phyloP scores from a whole-genome alignment of 2,797 vertebrate species.

The Sebastes nivosus region DNA sequence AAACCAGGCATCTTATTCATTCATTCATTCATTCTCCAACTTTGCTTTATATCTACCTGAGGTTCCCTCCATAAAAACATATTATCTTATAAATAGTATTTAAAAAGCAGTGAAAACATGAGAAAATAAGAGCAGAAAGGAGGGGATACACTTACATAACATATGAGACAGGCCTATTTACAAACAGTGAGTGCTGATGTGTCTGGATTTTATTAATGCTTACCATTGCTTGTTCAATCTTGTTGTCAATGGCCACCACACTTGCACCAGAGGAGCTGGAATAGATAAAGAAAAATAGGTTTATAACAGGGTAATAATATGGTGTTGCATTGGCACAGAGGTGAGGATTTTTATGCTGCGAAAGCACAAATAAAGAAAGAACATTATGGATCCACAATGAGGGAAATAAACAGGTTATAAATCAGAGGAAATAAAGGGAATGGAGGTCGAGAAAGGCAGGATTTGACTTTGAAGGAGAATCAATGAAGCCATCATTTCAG shows the following conservation, averaged over 20 bases:
- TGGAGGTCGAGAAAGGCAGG: constrained; percentile 1
- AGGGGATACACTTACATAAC: constrained; percentile 58
- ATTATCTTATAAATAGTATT: neutral
- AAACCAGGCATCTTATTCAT: neutral
- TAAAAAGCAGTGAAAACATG: neutral
- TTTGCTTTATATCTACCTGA: no score
- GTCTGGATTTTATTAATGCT: constrained; percentile 45
- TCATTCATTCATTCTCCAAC: constrained; percentile 16
- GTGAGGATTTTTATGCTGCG: neutral
- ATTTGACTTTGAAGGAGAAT: constrained; percentile 24
- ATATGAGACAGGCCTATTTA: constrained; percentile 15
- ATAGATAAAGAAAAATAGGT: constrained; percentile 20
- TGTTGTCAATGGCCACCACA: constrained; percentile 99
- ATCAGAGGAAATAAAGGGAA: neutral
- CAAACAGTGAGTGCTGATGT: neutral
- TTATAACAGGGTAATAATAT: neutral
- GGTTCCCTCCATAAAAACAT: rapidly evolving
- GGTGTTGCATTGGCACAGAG: neutral
- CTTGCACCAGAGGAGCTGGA: constrained; percentile 93
- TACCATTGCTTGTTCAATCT: constrained; percentile 99
- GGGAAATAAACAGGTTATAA: neutral
- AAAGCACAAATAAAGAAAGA: neutral
- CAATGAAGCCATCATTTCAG: constrained; percentile 11
- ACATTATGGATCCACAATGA: neutral
- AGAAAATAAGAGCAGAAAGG: neutral